These are phyloP conservation scores for Aporophyla nigra DNA, from an alignment of 2,888 invertebrate genomes.

Conservation along the genomic window DNA sequence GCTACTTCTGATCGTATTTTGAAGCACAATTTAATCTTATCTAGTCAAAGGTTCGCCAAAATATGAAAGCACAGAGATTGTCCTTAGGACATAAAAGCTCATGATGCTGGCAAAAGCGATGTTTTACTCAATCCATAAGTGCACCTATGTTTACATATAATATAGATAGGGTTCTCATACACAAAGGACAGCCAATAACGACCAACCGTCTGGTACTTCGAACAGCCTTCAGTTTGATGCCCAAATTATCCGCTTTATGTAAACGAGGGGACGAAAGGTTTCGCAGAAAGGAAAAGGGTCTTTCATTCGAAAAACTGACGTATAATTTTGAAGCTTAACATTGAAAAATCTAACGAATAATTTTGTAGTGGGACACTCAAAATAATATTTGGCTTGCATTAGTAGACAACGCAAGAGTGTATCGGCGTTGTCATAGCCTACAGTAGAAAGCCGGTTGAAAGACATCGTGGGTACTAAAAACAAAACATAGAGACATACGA, in stretches of 20 bases:
- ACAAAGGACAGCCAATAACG: conserved; percentile 15
- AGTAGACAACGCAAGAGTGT: not conserved
- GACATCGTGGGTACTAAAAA: no score
- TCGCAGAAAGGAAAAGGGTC: conserved; percentile 15
- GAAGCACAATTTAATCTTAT: not conserved
- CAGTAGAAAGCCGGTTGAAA: not conserved
- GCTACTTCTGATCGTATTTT: not conserved
- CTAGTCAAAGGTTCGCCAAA: not conserved
- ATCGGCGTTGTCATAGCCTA: not conserved
- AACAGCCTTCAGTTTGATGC: conserved; percentile 14
- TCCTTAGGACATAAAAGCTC: not conserved
- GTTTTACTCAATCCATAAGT: not conserved
- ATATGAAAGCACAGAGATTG: not conserved
- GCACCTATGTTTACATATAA: not conserved
- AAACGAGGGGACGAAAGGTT: conserved; percentile 54
- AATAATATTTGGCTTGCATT: conserved; percentile 18
- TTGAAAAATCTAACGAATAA: not conserved
- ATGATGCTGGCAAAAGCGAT: not conserved
- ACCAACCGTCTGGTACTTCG: conserved; percentile 9
- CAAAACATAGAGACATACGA: no score
- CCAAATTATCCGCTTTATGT: conserved; percentile 46
- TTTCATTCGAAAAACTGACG: conserved; percentile 17
- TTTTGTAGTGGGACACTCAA: not conserved
- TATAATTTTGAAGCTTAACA: conserved; percentile 3
- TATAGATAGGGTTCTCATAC: not conserved